These are phyloP conservation scores for Plagodis pulveraria DNA, from an alignment of 2,888 invertebrate species.

Conservation along the genomic window DNA sequence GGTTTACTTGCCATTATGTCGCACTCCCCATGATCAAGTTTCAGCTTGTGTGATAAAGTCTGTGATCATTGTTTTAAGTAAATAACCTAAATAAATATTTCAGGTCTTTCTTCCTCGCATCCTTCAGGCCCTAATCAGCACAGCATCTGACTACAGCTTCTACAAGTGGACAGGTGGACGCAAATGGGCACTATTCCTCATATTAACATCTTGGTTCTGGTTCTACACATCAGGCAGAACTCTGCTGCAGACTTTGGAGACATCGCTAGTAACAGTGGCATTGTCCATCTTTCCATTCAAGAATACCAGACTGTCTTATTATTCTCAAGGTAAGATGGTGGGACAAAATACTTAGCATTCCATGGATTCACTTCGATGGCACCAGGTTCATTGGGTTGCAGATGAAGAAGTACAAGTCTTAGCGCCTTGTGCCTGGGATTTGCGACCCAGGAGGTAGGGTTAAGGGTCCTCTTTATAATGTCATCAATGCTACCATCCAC, in stretches of 20 bases:
- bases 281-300: slow-evolving; percentile 90
- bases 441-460: too few species aligned
- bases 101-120: slow-evolving; percentile 91
- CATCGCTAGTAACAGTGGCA: slow-evolving; percentile 91
- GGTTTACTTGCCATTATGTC: too few species aligned
- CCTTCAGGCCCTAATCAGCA: slow-evolving; percentile 91
- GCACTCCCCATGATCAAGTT: too few species aligned
- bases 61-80: too few species aligned
- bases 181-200: slow-evolving; percentile 91
- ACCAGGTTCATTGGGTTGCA: too few species aligned
- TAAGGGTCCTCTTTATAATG: too few species aligned
- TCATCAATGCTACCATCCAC: too few species aligned
- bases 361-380: too few species aligned
- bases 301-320: slow-evolving; percentile 73
- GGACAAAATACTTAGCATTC: too few species aligned
- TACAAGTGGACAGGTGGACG: slow-evolving; percentile 90
- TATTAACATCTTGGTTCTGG: slow-evolving; percentile 95
- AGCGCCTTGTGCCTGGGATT: too few species aligned
- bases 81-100: slow-evolving; percentile 39
- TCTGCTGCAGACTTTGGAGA: slow-evolving; percentile 94
- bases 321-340: slow-evolving; percentile 60
- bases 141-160: slow-evolving; percentile 89
- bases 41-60: too few species aligned
- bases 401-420: too few species aligned
- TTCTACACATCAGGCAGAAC: slow-evolving; percentile 96